Evolutionary conservation across 1,140 invertebrate species (phyloP), one percentile per base, ranked within the genome.

Genomic region (Campoletis sonorensis): DNA sequence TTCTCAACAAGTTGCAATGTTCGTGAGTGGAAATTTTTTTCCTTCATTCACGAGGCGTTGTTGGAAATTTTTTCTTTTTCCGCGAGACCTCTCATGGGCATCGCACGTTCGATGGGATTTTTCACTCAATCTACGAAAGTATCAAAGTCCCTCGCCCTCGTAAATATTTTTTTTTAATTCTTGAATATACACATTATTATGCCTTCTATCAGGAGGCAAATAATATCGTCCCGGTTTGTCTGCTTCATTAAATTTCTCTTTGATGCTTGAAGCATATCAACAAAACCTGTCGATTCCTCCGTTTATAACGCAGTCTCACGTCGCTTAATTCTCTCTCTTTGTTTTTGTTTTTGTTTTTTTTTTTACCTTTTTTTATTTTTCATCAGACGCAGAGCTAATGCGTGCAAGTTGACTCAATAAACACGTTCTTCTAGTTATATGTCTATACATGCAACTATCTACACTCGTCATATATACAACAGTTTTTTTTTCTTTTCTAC

Each of bases 171-270:
- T 33, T 2, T 33, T 33, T 33, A n/a, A n/a, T 33, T 33, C 30
- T 33, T n/a, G n/a, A n/a, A n/a, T n/a, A 33, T 33, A 33, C 30
- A 33, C n/a, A n/a, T n/a, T n/a, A n/a, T 33, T 33, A 33, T 33
- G 30, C 2, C 30, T 33, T 33, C 30, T 33, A 4, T 33, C 30
- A 33, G 30, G 7, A 33, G 49, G 13, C 49, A 1, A 51, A 51
- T 4, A 51, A 51, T 51, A 51, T 51, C 15, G 49, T 51, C 49
- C 18, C 18, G 11, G 51, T 54, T 18, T 54, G 51, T n/a, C 51
- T n/a, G 51, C 51, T 54, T n/a, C 51, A 54, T 54, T 54, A 54
- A 54, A 54, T 54, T 54, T 54, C 51, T 54, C 16, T 54, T 54
- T 21, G 16, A n/a, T 11, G 51, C 16, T 54, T 4, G 51, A 5